These are phyloP conservation scores for Dryobotodes eremita DNA, from an alignment of 2,888 invertebrate genomes.

Conservation along the genomic window DNA sequence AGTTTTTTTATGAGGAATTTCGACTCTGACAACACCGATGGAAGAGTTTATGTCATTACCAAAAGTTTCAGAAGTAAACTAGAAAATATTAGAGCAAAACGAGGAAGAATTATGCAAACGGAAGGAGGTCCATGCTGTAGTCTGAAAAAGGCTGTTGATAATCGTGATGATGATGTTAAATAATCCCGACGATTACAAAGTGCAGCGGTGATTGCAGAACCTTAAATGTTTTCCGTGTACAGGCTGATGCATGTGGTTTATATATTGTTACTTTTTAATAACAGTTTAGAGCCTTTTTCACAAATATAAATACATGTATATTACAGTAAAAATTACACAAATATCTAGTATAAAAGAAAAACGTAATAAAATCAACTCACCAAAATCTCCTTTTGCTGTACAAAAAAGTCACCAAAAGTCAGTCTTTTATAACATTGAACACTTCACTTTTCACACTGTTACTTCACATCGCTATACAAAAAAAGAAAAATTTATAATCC, in stretches of 20 bases:
- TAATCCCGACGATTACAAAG: background rate
- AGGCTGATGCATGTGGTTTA: too few relatives aligned
- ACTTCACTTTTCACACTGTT: conserved; percentile 63
- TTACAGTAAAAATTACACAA: too few relatives aligned
- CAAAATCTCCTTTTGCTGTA: conserved; percentile 37
- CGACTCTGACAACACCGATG: too few relatives aligned
- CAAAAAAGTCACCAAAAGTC: conserved; percentile 56
- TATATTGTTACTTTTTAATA: background rate
- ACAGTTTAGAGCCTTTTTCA: background rate
- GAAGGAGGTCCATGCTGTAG: too few relatives aligned
- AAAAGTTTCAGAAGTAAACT: too few relatives aligned
- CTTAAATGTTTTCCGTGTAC: too few relatives aligned
- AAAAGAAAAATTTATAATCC: conserved; percentile 69
- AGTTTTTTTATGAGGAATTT: too few relatives aligned
- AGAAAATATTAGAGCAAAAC: too few relatives aligned
- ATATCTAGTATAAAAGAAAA: background rate
- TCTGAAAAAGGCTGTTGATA: background rate
- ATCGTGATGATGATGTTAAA: background rate
- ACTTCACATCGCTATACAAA: conserved; percentile 80
- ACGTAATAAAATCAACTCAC: conserved; percentile 44
- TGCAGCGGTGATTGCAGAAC: too few relatives aligned
- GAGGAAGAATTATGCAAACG: too few relatives aligned
- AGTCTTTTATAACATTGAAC: conserved; percentile 35
- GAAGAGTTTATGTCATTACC: too few relatives aligned
- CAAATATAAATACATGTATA: background rate